phyloP scores from a whole-genome alignment of 1,140 invertebrate species.

The Lordiphosa collinella region DNA sequence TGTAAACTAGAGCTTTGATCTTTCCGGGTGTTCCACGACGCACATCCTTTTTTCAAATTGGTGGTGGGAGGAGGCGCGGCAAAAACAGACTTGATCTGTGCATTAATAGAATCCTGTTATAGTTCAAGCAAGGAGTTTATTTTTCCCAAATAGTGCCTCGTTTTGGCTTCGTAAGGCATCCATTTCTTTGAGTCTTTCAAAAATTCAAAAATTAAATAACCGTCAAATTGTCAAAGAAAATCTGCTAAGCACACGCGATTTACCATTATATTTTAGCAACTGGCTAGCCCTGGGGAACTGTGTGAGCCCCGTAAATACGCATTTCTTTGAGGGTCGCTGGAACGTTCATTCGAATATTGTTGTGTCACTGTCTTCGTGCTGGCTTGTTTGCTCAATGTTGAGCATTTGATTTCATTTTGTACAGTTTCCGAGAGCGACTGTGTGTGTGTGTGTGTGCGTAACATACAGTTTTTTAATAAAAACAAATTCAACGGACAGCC shows the following conservation, averaged over 20 bases:
- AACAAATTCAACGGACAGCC: slow-evolving; percentile 70
- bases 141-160: too few species aligned
- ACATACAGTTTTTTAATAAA: slow-evolving; percentile 67
- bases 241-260: slow-evolving; percentile 26
- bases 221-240: slow-evolving; percentile 44
- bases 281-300: slow-evolving; percentile 1
- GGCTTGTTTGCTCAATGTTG: slow-evolving; percentile 66
- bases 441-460: slow-evolving; percentile 21
- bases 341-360: neutral
- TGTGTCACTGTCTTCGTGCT: slow-evolving; percentile 11
- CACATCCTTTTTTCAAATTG: too few species aligned
- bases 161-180: too few species aligned
- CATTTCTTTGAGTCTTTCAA: too few species aligned
- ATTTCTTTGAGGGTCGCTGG: slow-evolving; percentile 1
- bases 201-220: slow-evolving; percentile 32
- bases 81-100: too few species aligned
- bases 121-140: too few species aligned
- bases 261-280: slow-evolving; percentile 33
- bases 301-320: neutral
- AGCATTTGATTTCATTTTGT: slow-evolving; percentile 72
- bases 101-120: too few species aligned
- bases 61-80: too few species aligned
- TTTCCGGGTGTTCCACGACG: too few species aligned
- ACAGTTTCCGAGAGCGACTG: slow-evolving; percentile 12
- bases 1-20: too few species aligned